Conservation (phyloP, 2,888 invertebrate species). For the Congeria kusceri region DNA sequence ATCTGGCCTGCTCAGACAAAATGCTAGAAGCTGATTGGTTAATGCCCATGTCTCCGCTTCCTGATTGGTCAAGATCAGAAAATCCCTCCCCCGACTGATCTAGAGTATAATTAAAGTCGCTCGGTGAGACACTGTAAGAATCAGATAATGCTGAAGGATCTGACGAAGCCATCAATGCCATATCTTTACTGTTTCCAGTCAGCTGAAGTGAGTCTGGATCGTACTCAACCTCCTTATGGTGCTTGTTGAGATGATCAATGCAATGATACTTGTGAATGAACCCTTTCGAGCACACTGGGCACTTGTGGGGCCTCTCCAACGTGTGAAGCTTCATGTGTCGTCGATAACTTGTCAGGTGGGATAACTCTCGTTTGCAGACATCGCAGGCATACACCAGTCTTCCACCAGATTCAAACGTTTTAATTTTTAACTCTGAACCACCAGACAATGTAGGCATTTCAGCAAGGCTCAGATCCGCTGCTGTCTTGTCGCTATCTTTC, state of each 20-base stretch:
- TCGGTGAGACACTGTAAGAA: constrained; percentile 36
- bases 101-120: constrained; percentile 61
- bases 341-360: constrained; percentile 60
- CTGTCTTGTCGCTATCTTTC: constrained; percentile 23
- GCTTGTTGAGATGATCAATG: constrained; percentile 62
- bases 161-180: constrained; percentile 1
- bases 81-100: constrained; percentile 49
- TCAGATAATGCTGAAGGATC: constrained; percentile 36
- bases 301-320: constrained; percentile 60
- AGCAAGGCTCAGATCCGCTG: background rate
- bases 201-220: constrained; percentile 52
- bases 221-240: constrained; percentile 57
- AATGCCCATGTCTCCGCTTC: constrained; percentile 37
- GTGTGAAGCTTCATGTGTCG: constrained; percentile 65
- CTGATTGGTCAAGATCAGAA: constrained; percentile 43
- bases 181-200: constrained; percentile 15
- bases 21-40: constrained; percentile 63
- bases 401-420: constrained; percentile 60
- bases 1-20: constrained; percentile 59
- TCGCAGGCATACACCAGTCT: constrained; percentile 60
- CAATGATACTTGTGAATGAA: constrained; percentile 65
- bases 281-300: constrained; percentile 58
- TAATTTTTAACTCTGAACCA: constrained; percentile 38
- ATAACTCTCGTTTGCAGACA: constrained; percentile 62
- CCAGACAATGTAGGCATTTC: constrained; percentile 7